Base-by-base conservation (phyloP, 2,113 vertebrate species). In the Alethe diademata region DNA sequence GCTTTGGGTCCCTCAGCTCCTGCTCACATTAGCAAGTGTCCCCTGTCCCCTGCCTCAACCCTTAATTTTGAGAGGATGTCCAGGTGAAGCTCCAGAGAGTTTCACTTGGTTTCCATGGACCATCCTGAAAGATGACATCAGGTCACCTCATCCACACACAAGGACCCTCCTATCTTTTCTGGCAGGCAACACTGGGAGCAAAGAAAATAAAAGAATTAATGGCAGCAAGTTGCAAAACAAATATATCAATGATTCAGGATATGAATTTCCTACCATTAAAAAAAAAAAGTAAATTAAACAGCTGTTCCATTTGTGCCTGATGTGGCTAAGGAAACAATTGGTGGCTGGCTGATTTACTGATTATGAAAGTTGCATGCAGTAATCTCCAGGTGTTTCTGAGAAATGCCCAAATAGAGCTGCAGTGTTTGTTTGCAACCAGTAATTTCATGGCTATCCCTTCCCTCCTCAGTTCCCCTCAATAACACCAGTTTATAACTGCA, bases 221-320 rank as follows among this genome's bases (percentile, higher is more conserved):
- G 90, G 66, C 28, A 93, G 60, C 51, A 88, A 83, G 82, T 82
- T 47, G 61, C 50, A 62, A 78, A 79, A 96, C 93, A 90, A 95
- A 97, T 94, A 95, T 90, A 96, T 95, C 67, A 79, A 58, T 72
- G 83, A 88, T 92, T 86, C 80, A 56, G 85, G 50, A 93, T 92
- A 92, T 93, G 74, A 96, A 79, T 95, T 96, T 94, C 78, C 80
- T 95, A 92, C 87, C 60, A 87, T 87, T 65, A 33, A 86, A 94
- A 90, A 97, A 93, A 76, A 31, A 56, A 53, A 5, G 56, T 85
- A 96, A 97, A 97, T 97, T 97, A 96, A 97, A 96, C 93, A 97
- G 89, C 94, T 97, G 96, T 95, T 98, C 90, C 79, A 80, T 94
- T 97, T 96, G 90, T 95, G 90, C 80, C 92, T 95, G 86, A 69